Percentiles rank a stretch among this genome's conserved stretches.
Evolutionary conservation across 1,140 invertebrate genomes (phyloP).

Genomic region (Drosophila virilis): DNA sequence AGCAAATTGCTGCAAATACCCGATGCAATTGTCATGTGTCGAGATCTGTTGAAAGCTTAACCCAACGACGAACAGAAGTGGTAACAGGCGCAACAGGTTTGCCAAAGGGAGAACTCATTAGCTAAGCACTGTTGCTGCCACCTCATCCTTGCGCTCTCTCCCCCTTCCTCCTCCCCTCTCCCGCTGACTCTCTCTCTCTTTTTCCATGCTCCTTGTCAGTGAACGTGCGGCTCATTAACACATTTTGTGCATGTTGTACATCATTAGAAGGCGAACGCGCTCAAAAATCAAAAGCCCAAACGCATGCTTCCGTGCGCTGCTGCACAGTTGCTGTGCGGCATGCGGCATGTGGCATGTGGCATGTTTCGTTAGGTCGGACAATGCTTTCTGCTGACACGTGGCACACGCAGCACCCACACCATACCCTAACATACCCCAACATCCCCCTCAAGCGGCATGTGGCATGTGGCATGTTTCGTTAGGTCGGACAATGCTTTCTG

Average conservation of each 20-base stretch:
- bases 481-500: slow-evolving; percentile 44
- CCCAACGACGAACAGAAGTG: slow-evolving; percentile 25
- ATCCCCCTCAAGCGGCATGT: background rate
- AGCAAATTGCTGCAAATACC: slow-evolving; percentile 11
- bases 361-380: slow-evolving; percentile 1
- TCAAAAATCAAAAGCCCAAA: slow-evolving; percentile 1
- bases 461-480: slow-evolving; percentile 27
- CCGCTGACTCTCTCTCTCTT: background rate
- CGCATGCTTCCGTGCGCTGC: background rate
- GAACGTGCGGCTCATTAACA: slow-evolving; percentile 56
- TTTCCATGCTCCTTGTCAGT: background rate
- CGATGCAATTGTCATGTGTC: slow-evolving; percentile 58
- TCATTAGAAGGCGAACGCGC: slow-evolving; percentile 54
- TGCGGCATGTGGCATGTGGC: slow-evolving; percentile 42
- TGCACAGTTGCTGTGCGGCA: slow-evolving; percentile 15
- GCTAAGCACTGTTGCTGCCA: background rate
- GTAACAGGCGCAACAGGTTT: slow-evolving; percentile 51
- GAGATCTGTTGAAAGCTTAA: slow-evolving; percentile 28
- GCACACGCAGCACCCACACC: slow-evolving; percentile 10
- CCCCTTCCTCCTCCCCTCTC: background rate
- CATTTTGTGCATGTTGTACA: slow-evolving; percentile 71
- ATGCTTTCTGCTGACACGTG: slow-evolving; percentile 62
- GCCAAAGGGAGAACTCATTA: slow-evolving; percentile 38
- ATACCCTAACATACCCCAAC: background rate
- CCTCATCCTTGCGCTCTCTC: background rate